Conservation (phyloP, 64 coral and sea anemone genomes). For the Acropora yongei region DNA sequence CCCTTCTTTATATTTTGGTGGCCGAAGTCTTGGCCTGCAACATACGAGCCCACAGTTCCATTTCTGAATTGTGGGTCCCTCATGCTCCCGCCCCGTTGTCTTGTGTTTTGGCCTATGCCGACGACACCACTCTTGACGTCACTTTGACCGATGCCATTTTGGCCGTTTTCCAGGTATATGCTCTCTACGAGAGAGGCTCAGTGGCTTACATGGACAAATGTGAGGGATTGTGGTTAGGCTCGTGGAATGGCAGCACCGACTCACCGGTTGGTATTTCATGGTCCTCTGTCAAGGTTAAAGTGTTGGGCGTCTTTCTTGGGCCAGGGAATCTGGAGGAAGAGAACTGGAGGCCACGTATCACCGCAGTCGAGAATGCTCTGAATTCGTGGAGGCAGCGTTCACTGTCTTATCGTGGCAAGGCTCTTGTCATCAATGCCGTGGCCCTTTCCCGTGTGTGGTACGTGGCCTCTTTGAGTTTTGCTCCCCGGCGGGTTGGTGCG, state of each 20-base stretch:
- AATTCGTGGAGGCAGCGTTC: slow-evolving; percentile 46
- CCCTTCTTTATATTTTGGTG: background rate
- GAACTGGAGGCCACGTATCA: background rate
- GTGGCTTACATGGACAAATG: background rate
- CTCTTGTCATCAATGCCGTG: no score
- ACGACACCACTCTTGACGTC: slow-evolving; percentile 14
- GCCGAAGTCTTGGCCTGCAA: background rate
- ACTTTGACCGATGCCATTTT: background rate
- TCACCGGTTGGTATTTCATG: background rate
- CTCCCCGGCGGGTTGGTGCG: no score
- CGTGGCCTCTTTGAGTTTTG: no score
- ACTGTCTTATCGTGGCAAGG: background rate
- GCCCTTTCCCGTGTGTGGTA: no score
- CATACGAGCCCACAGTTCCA: background rate
- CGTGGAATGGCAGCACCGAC: background rate
- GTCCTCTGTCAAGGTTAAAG: background rate
- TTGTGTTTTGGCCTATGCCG: slow-evolving; percentile 20
- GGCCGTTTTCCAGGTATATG: background rate
- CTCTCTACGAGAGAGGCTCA: background rate
- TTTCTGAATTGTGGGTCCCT: background rate
- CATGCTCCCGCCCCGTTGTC: slow-evolving; percentile 3
- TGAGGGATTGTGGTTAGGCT: slow-evolving; percentile 7
- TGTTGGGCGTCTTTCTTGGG: background rate
- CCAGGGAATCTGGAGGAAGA: background rate
- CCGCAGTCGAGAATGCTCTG: background rate